Evolutionary conservation across 2,113 vertebrate genomes (phyloP), one percentile per base, ranked within the genome.

Genomic region (Sula dactylatra): DNA sequence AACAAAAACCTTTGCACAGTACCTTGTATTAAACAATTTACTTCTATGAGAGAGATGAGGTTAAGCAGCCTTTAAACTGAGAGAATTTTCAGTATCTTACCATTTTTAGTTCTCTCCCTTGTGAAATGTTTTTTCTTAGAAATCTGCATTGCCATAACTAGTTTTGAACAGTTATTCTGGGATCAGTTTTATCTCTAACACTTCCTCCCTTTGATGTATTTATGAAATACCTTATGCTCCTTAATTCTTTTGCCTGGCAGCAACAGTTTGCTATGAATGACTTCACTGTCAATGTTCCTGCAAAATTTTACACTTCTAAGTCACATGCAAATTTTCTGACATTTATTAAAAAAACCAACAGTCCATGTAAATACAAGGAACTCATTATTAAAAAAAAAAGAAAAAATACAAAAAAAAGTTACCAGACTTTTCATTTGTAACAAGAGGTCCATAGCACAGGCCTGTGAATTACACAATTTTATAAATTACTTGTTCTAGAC

Each of bases 181-280:
- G 21, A 91, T 61, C 61, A 89, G 25, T 79, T 89, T 88, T 96
- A 47, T 91, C 65, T 66, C 47, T 93, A 81, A 73, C 86, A 91
- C 65, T 78, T 96, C 86, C 56, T 89, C 72, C 32, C 13, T 85
- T 78, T 40, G 16, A 72, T 87, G 9, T 92, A 94, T 95, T 97
- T 97, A 94, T 91, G 93, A 93, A 93, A 89, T 82, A 88, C 88
- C 72, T 86, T 97, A 94, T 93, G 92, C 52, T 96, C 64, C 73
- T 83, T 86, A 93, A 96, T 92, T 97, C 65, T 94, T 95, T 81
- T 80, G 55, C 55, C 79, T 88, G 61, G 26, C 82, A 97, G 83
- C 52, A 93, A 70, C 65, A 71, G 19, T 87, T 86, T 56, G 27
- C 22, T 74, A 93, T 62, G 85, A 96, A 96, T 83, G n/a, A 93